Percentiles rank a stretch among this genome's conserved stretches.
Conservation (phyloP, 92 coral and sea anemone species). For the Palythoa caribaeorum region DNA sequence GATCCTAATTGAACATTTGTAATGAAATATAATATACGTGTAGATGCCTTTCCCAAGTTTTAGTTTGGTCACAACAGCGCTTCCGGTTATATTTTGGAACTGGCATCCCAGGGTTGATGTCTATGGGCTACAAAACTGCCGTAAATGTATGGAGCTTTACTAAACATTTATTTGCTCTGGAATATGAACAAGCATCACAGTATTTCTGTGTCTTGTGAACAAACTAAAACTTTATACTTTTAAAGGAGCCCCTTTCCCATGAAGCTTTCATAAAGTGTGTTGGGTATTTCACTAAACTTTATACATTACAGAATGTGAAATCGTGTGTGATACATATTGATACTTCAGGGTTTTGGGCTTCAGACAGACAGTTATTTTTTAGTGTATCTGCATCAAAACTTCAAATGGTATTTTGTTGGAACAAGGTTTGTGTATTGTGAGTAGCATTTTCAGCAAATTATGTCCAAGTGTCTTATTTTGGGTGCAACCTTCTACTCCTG, state of each 20-base stretch:
- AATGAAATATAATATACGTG: neutral
- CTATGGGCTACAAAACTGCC: neutral
- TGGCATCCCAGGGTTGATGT: neutral
- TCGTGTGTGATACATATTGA: neutral
- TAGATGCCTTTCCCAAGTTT: too few relatives aligned
- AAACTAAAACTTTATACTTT: slow-evolving; percentile 16
- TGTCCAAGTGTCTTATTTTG: neutral
- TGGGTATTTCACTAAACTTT: slow-evolving; percentile 11
- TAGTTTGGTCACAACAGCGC: neutral
- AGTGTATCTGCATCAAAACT: neutral
- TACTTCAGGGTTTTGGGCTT: slow-evolving; percentile 16
- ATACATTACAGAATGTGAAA: neutral
- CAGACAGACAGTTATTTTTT: slow-evolving; percentile 5
- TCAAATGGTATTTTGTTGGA: neutral
- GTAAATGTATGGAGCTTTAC: slow-evolving; percentile 9
- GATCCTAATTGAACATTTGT: slow-evolving; percentile 18
- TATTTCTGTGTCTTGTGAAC: neutral
- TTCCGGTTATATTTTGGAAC: neutral
- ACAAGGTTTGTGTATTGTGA: neutral
- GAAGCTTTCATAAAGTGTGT: slow-evolving; percentile 10
- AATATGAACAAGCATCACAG: slow-evolving; percentile 1
- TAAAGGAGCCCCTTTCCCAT: neutral
- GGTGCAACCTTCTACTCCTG: neutral
- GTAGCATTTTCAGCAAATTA: slow-evolving; percentile 6
- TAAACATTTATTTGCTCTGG: neutral